phyloP scores from a whole-genome alignment of 2,888 invertebrate species.

The Chaetoderma sp. region DNA sequence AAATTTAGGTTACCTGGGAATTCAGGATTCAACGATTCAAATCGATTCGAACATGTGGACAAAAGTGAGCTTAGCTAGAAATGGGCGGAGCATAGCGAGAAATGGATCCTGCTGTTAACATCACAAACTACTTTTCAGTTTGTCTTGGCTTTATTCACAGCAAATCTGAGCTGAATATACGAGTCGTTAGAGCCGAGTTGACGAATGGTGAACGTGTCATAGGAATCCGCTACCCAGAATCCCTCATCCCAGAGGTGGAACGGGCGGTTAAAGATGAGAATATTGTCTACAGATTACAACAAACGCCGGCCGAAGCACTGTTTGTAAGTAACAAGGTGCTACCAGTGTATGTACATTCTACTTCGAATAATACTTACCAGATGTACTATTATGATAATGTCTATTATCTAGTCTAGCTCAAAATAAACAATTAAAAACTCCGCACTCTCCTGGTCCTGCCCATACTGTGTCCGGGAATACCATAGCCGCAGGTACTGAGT shows the following conservation, averaged over 20 bases:
- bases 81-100: too few relatives aligned
- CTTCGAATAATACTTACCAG: not conserved
- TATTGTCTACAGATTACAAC: not conserved
- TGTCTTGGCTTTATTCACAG: too few relatives aligned
- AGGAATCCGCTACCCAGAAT: constrained; percentile 59
- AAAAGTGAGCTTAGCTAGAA: too few relatives aligned
- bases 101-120: too few relatives aligned
- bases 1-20: too few relatives aligned
- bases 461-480: too few relatives aligned
- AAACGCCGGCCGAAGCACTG: constrained; percentile 17
- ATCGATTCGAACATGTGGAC: too few relatives aligned
- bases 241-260: constrained; percentile 53
- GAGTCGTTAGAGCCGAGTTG: constrained; percentile 61
- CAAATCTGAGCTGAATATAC: constrained; percentile 56
- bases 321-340: not conserved
- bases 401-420: not conserved
- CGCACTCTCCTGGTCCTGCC: too few relatives aligned
- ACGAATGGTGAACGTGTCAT: constrained; percentile 62
- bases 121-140: too few relatives aligned
- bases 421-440: not conserved
- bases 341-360: not conserved
- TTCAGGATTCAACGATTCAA: too few relatives aligned
- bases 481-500: too few relatives aligned
- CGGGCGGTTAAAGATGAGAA: constrained; percentile 44
- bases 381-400: not conserved